Evolutionary conservation across 2,113 vertebrate genomes (phyloP).

Genomic region (Elgaria multicarinata): DNA sequence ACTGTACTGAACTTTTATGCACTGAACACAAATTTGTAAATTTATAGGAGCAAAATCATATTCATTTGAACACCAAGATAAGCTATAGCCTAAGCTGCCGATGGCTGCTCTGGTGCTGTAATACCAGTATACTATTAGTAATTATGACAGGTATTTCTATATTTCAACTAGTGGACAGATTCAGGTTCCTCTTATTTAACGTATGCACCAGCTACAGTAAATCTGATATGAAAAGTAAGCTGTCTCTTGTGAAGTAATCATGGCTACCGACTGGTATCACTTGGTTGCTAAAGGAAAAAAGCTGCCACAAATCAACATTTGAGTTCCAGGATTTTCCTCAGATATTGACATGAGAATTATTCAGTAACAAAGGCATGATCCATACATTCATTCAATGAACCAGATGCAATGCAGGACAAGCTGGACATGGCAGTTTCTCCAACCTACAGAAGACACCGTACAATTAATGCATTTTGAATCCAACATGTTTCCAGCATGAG

Average conservation of each 20-base stretch:
- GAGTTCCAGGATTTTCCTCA: neutral
- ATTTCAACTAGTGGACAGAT: slow-evolving; percentile 36
- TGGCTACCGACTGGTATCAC: slow-evolving; percentile 8
- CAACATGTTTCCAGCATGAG: neutral
- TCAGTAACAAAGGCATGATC: neutral
- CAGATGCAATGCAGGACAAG: neutral
- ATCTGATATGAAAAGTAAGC: slow-evolving; percentile 2
- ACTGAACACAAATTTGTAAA: slow-evolving; percentile 42
- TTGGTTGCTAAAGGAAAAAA: neutral
- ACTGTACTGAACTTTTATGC: slow-evolving; percentile 33
- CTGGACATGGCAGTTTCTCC: neutral
- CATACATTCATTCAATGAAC: slow-evolving; percentile 13
- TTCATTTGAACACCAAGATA: slow-evolving; percentile 42
- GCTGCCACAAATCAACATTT: slow-evolving; percentile 10
- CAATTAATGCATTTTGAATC: neutral
- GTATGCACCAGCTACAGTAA: slow-evolving; percentile 10
- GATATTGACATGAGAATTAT: neutral
- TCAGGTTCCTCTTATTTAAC: slow-evolving; percentile 26
- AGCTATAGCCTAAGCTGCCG: slow-evolving; percentile 5
- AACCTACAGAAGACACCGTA: neutral
- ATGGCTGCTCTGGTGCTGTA: slow-evolving; percentile 14
- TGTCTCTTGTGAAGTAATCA: slow-evolving; percentile 34
- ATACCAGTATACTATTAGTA: neutral
- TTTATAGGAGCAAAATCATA: slow-evolving; percentile 41
- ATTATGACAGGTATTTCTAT: slow-evolving; percentile 15